These are phyloP conservation scores for Idaea straminata DNA, from an alignment of 2,888 invertebrate species.

Conservation along the genomic window DNA sequence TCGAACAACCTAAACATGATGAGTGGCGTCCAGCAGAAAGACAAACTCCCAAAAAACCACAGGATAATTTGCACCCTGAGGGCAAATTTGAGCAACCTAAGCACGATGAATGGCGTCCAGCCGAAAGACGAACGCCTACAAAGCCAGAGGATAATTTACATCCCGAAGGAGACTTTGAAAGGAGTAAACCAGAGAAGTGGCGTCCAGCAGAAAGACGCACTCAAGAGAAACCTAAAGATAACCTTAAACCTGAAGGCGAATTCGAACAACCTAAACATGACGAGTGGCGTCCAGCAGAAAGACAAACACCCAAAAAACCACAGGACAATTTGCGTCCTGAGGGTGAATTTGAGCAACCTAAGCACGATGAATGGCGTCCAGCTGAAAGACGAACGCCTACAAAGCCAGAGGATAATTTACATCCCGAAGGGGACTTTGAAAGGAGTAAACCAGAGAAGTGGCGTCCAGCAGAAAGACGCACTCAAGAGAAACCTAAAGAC, in stretches of 20 bases:
- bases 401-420: constrained; percentile 65
- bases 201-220: constrained; percentile 45
- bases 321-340: constrained; percentile 76
- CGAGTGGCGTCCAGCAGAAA: constrained; percentile 46
- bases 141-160: constrained; percentile 78
- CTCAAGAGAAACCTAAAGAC: constrained; percentile 61
- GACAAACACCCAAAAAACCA: constrained; percentile 60
- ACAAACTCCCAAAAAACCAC: constrained; percentile 32
- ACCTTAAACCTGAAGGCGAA: constrained; percentile 79
- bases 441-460: constrained; percentile 48
- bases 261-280: constrained; percentile 53
- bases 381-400: constrained; percentile 56
- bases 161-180: constrained; percentile 78
- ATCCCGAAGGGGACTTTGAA: constrained; percentile 79
- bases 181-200: constrained; percentile 43
- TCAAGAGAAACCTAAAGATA: constrained; percentile 52
- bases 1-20: constrained; percentile 49
- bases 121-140: constrained; percentile 56
- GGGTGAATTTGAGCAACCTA: constrained; percentile 70
- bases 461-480: constrained; percentile 69
- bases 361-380: constrained; percentile 44
- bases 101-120: constrained; percentile 58
- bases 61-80: constrained; percentile 76
- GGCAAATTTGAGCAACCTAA: constrained; percentile 72
- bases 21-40: constrained; percentile 45